Percentiles rank a stretch among this genome's conserved stretches.
These are phyloP conservation scores for Mustela lutreola DNA, from an alignment of 2,113 vertebrate genomes.

Conservation along the genomic window DNA sequence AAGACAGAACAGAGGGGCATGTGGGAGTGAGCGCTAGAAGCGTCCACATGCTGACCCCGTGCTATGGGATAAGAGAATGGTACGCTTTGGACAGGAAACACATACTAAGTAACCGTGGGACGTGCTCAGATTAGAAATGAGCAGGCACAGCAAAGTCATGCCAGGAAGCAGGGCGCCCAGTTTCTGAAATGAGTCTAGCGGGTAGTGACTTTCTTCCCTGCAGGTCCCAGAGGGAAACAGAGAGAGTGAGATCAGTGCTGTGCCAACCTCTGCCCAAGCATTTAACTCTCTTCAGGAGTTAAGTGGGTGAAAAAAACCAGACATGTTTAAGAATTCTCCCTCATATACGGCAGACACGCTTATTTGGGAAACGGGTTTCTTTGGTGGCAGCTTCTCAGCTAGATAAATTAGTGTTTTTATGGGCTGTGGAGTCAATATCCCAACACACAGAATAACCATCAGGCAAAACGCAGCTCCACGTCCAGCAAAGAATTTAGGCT, in stretches of 20 bases:
- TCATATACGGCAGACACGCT: background rate
- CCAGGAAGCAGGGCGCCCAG: background rate
- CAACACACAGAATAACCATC: background rate
- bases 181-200: background rate
- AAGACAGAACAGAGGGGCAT: background rate
- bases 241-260: background rate
- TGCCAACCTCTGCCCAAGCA: background rate
- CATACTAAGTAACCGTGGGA: slow-evolving; percentile 12
- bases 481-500: slow-evolving; percentile 26
- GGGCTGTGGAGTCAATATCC: slow-evolving; percentile 48
- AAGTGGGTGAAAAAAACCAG: background rate
- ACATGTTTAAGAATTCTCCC: slow-evolving; percentile 8
- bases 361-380: slow-evolving; percentile 59
- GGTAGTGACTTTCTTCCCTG: background rate
- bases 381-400: slow-evolving; percentile 40
- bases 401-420: slow-evolving; percentile 60
- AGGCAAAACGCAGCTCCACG: background rate
- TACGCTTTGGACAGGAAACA: slow-evolving; percentile 44
- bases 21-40: background rate
- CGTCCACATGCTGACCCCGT: background rate
- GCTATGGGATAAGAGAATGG: background rate
- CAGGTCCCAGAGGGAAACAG: background rate
- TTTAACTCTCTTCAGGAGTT: background rate
- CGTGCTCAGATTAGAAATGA: slow-evolving; percentile 46
- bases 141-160: background rate